Conservation (phyloP, 1,140 invertebrate genomes). For the Teleogryllus occipitalis region DNA sequence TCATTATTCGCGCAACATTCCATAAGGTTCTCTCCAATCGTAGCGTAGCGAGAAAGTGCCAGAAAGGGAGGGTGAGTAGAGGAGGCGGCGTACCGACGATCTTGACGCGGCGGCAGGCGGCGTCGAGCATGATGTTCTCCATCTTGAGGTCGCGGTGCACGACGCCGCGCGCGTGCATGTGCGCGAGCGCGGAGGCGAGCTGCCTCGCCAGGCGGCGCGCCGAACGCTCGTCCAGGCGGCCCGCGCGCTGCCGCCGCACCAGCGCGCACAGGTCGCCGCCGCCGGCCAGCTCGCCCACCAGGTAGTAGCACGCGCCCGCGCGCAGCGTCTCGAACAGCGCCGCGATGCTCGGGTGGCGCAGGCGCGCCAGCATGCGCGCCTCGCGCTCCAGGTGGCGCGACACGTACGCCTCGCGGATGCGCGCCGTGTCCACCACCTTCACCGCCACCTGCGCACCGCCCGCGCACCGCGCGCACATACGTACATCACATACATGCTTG, state of each 20-base stretch:
- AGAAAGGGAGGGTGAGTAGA: no score
- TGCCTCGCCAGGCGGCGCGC: no score
- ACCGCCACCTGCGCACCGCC: neutral
- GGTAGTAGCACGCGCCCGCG: neutral
- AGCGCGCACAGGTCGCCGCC: neutral
- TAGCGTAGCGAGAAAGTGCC: no score
- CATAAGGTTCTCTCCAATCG: no score
- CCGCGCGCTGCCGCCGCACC: neutral
- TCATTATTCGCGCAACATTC: no score
- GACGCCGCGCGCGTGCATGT: neutral
- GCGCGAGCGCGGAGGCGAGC: neutral
- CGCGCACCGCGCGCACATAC: no score
- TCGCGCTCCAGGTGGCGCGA: neutral
- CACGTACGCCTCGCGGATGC: neutral
- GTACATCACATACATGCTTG: no score
- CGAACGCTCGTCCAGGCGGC: neutral
- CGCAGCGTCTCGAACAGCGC: neutral
- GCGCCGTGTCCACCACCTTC: neutral
- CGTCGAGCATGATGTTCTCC: neutral
- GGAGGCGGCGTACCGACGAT: neutral
- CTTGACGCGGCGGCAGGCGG: neutral
- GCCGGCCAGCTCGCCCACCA: neutral
- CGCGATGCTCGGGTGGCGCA: neutral
- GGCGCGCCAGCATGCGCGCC: neutral
- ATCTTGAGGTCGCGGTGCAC: neutral